Evolutionary conservation across 2,797 vertebrate species (phyloP).

Genomic region (Alosa sapidissima): DNA sequence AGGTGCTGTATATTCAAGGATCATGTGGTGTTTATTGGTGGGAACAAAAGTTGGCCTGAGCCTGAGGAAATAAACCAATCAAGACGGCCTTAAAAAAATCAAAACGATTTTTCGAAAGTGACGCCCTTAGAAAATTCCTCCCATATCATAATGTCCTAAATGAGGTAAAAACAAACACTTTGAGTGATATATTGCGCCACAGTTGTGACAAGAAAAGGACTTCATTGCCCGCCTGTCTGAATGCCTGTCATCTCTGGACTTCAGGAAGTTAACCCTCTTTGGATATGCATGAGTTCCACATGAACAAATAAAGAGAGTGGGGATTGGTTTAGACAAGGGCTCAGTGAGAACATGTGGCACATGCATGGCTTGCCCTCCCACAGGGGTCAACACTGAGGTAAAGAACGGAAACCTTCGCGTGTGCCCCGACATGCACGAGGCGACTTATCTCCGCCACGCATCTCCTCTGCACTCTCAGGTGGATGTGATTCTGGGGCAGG

Average conservation of each 20-base stretch:
- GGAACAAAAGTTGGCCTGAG: constrained; percentile 38
- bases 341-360: too few relatives aligned
- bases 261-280: not conserved
- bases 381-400: not conserved
- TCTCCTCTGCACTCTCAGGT: not conserved
- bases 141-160: not conserved
- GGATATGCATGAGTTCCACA: not conserved
- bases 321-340: not conserved
- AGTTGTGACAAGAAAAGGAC: not conserved
- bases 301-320: not conserved
- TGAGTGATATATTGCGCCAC: not conserved
- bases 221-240: not conserved
- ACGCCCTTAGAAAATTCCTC: not conserved
- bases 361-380: not conserved
- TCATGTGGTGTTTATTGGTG: constrained; percentile 3
- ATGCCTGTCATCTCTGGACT: not conserved
- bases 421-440: not conserved
- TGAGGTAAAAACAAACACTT: not conserved
- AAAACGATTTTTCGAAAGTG: not conserved
- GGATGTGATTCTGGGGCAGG: not conserved
- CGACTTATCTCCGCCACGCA: not conserved
- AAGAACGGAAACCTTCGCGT: not conserved
- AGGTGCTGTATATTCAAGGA: not conserved
- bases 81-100: not conserved
- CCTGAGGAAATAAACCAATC: constrained; percentile 23